A percentile compares a stretch with the other conserved stretches of the same genome.
Conservation (phyloP, 2,113 vertebrate genomes). For the Arvicanthis niloticus region DNA sequence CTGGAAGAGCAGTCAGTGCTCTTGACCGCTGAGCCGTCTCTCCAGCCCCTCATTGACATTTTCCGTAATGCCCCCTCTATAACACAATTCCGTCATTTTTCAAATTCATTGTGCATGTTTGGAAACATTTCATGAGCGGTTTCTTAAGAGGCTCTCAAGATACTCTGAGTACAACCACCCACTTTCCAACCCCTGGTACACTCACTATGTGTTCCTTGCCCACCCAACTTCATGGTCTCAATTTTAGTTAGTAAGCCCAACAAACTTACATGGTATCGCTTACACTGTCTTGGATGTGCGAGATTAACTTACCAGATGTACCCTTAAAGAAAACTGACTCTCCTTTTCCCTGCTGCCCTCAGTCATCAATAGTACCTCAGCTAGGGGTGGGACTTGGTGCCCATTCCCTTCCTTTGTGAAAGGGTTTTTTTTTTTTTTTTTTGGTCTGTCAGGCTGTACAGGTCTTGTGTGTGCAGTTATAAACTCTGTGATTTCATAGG, state of each 20-base stretch:
- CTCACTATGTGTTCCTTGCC: background rate
- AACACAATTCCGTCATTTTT: background rate
- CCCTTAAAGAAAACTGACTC: background rate
- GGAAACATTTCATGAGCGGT: background rate
- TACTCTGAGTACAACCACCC: background rate
- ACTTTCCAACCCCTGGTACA: background rate
- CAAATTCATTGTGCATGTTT: background rate
- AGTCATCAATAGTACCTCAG: background rate
- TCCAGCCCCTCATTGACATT: background rate
- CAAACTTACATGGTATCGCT: background rate
- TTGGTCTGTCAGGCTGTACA: background rate
- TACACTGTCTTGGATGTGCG: background rate
- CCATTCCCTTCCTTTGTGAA: background rate
- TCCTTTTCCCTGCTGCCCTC: background rate
- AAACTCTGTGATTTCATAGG: no score
- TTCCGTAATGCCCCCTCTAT: background rate
- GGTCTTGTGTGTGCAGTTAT: background rate
- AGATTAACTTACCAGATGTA: background rate
- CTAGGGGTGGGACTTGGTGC: no score
- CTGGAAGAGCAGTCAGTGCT: no score
- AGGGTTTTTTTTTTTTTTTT: no score
- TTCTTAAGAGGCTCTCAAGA: background rate
- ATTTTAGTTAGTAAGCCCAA: background rate
- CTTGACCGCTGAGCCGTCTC: no score
- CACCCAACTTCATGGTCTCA: background rate